phyloP scores from a whole-genome alignment of 2,888 invertebrate genomes.

The Eugnorisma glareosa region DNA sequence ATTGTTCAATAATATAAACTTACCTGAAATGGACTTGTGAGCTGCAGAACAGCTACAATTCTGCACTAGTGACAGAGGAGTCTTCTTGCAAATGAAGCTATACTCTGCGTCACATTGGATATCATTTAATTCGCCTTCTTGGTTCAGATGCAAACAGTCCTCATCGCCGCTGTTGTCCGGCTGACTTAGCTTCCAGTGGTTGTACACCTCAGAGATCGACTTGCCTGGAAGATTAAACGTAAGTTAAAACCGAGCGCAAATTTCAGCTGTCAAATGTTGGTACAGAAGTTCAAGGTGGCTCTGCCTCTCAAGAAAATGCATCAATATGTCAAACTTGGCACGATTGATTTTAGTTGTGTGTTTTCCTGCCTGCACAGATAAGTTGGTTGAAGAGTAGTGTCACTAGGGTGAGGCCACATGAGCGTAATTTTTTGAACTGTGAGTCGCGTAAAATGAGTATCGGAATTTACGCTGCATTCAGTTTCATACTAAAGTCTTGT shows the following conservation, averaged over 20 bases:
- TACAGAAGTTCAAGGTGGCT: too few species aligned
- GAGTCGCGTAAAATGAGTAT: too few species aligned
- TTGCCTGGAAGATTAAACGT: constrained; percentile 68
- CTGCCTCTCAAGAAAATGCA: too few species aligned
- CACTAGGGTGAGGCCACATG: too few species aligned
- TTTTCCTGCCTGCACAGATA: too few species aligned
- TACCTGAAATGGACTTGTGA: constrained; percentile 74
- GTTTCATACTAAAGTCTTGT: too few species aligned
- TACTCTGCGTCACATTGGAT: constrained; percentile 71
- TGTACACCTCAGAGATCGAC: constrained; percentile 75
- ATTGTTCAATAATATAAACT: constrained; percentile 1
- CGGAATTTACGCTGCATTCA: too few species aligned
- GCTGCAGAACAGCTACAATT: constrained; percentile 74
- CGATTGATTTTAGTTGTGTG: too few species aligned
- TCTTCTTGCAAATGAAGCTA: constrained; percentile 83
- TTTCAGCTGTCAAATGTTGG: not conserved
- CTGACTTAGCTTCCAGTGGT: constrained; percentile 76
- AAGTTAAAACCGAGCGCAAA: not conserved
- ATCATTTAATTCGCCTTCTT: constrained; percentile 71
- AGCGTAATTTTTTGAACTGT: too few species aligned
- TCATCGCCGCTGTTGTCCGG: constrained; percentile 77
- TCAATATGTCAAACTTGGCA: too few species aligned
- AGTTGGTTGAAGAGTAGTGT: too few species aligned
- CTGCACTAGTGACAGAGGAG: constrained; percentile 74
- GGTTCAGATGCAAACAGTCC: constrained; percentile 71